These are phyloP conservation scores for Sinocyclocheilus anshuiensis DNA, from an alignment of 2,113 vertebrate species.

Conservation along the genomic window DNA sequence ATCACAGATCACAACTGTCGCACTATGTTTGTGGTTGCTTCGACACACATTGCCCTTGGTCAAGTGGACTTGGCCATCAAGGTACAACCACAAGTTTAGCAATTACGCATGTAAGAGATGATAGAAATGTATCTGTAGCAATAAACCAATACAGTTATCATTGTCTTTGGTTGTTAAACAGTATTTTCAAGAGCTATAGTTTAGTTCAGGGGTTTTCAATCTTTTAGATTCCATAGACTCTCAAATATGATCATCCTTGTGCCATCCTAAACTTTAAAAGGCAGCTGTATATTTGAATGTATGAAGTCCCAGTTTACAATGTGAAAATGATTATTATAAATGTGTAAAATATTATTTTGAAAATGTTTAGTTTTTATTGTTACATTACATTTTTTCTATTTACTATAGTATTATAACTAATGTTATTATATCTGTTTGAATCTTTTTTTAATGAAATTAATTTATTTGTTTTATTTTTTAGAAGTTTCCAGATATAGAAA, in stretches of 20 bases:
- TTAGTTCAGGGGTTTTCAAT: neutral
- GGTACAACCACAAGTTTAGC: slow-evolving; percentile 63
- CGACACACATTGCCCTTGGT: slow-evolving; percentile 77
- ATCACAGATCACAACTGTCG: slow-evolving; percentile 77
- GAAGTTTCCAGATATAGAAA: too few species aligned
- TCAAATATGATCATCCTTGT: neutral
- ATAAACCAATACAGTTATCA: neutral
- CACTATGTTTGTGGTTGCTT: slow-evolving; percentile 81
- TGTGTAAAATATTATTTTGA: neutral
- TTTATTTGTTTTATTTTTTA: too few species aligned
- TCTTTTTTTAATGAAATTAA: neutral
- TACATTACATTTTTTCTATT: neutral
- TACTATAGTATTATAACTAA: neutral
- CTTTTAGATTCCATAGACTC: neutral
- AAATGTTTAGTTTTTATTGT: neutral
- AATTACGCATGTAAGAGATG: neutral
- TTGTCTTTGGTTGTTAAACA: neutral
- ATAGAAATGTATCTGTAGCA: neutral
- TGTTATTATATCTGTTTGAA: neutral
- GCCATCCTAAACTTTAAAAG: neutral
- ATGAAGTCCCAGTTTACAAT: neutral
- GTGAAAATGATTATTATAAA: neutral
- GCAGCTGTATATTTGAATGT: neutral
- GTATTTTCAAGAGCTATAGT: neutral
- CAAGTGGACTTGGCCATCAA: slow-evolving; percentile 73